Percentiles rank a stretch among this genome's conserved stretches.
Evolutionary conservation across 2,888 invertebrate genomes (phyloP).

Genomic region (Ophion slaviceki): DNA sequence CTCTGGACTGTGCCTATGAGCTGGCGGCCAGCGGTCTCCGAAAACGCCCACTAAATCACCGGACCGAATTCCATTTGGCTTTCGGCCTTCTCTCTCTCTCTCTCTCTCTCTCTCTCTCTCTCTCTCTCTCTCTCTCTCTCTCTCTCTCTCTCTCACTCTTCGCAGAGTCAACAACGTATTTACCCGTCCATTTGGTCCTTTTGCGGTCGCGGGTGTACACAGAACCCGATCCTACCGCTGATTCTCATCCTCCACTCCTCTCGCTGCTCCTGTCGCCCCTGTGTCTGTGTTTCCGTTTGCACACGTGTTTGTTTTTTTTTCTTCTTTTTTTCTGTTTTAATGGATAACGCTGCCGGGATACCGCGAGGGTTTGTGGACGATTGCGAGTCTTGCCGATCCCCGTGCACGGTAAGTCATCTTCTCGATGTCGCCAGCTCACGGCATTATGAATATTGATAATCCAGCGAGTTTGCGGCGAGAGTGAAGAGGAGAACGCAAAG

Average conservation of each 20-base stretch:
- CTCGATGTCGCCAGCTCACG: constrained; percentile 73
- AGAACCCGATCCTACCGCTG: constrained; percentile 59
- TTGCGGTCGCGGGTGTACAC: constrained; percentile 75
- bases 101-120: constrained; percentile 71
- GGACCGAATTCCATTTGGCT: constrained; percentile 81
- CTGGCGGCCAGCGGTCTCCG: constrained; percentile 79
- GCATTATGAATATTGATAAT: constrained; percentile 80
- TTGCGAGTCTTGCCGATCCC: constrained; percentile 71
- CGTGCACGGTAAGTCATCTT: constrained; percentile 72
- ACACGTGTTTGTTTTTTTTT: constrained; percentile 53
- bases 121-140: constrained; percentile 6
- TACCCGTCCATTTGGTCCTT: constrained; percentile 81
- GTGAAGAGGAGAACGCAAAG: constrained; percentile 44
- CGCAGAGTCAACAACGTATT: constrained; percentile 81
- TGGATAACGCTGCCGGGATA: constrained; percentile 25
- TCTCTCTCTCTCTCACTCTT: constrained; percentile 69
- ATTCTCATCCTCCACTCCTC: not conserved
- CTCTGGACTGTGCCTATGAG: constrained; percentile 40
- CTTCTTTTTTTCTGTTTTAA: constrained; percentile 56
- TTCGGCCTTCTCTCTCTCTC: constrained; percentile 71
- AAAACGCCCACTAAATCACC: constrained; percentile 81
- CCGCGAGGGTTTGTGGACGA: constrained; percentile 61
- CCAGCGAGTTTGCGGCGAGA: constrained; percentile 52
- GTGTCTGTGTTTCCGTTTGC: constrained; percentile 18
- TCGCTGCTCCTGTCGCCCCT: constrained; percentile 2